Base-by-base conservation (phyloP, 2,113 vertebrate genomes). In the Melanotaenia duboulayi region DNA sequence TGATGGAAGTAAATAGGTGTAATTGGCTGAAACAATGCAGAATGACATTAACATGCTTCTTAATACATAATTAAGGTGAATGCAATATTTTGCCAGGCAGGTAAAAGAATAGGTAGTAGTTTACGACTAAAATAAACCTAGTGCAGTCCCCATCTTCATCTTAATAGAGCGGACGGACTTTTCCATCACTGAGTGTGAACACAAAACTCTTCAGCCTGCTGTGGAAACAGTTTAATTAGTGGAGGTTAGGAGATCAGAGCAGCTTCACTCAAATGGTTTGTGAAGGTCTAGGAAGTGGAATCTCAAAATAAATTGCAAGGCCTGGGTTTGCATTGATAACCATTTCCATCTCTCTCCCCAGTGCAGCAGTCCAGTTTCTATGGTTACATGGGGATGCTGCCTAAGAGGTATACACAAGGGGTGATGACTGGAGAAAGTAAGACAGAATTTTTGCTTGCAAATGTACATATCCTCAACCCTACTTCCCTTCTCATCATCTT, bases 351-450 rank as follows among this genome's bases (percentile, higher is more conserved):
- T 82, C 71, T 68, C 58, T 87, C 90, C 74, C 57, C 95, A 99
- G 98, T 99, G 94, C 98, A 99, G 95, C 98, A 99, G 96, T 99
- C 98, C 84, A 99, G 98, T 94, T 99, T 99, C 95, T 99, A 99
- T 17, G 98, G 98, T 81, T 99, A 99, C 95, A 97, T 97, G 68
- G 97, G 98, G 86, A 97, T 99, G 96, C 93, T 99, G 88, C 98
- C 98, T 61, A 98, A 97, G 94, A 94, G 97, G 72, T 99, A 99
- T 93, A 99, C 98, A 0, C 98, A 99, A 88, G 98, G 97, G 3
- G 97, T 99, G 93, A 99, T 99, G 97, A 99, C 97, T 0, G 97
- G 98, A 10, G 97, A 99, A 92, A 99, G 98, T 99, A 87, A 99
- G 20, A 61, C 40, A 13, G 25, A 48, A 6, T 37, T 12, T 57